Percentiles rank a stretch among this genome's conserved stretches.
These are phyloP conservation scores for Pyrocephalus nanus DNA, from an alignment of 2,797 vertebrate genomes.

Conservation along the genomic window DNA sequence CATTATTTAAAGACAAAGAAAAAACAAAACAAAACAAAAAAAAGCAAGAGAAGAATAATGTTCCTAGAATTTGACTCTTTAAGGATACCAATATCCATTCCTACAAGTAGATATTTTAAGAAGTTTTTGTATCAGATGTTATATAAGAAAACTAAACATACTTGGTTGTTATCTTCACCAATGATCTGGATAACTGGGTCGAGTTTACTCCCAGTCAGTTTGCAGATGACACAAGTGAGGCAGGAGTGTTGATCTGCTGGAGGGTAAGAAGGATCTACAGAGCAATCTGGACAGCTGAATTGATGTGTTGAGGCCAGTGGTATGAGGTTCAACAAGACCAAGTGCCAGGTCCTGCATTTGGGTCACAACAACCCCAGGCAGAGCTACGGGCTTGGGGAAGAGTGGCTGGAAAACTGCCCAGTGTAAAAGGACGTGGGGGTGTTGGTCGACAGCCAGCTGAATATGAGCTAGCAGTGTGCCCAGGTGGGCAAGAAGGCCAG, in stretches of 20 bases:
- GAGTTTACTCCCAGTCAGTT: accelerated
- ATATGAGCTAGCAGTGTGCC: background rate
- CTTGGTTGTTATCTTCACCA: background rate
- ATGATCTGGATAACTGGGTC: accelerated
- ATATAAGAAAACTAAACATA: background rate
- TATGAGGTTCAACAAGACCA: background rate
- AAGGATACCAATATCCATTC: background rate
- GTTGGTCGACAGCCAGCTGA: accelerated
- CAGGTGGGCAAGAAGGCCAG: background rate
- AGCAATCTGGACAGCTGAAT: background rate
- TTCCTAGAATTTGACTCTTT: background rate
- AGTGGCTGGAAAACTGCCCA: accelerated
- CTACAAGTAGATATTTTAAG: background rate
- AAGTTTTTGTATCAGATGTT: background rate
- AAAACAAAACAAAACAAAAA: background rate
- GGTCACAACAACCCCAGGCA: background rate
- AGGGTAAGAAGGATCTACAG: background rate
- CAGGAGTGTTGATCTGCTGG: background rate
- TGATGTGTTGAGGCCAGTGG: accelerated
- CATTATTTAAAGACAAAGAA: background rate
- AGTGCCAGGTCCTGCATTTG: accelerated
- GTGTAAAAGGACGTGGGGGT: accelerated
- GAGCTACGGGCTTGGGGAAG: accelerated
- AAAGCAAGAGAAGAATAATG: background rate
- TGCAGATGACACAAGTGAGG: background rate